These are phyloP conservation scores for Oenanthe melanoleuca DNA, from an alignment of 2,113 vertebrate species.

Conservation along the genomic window DNA sequence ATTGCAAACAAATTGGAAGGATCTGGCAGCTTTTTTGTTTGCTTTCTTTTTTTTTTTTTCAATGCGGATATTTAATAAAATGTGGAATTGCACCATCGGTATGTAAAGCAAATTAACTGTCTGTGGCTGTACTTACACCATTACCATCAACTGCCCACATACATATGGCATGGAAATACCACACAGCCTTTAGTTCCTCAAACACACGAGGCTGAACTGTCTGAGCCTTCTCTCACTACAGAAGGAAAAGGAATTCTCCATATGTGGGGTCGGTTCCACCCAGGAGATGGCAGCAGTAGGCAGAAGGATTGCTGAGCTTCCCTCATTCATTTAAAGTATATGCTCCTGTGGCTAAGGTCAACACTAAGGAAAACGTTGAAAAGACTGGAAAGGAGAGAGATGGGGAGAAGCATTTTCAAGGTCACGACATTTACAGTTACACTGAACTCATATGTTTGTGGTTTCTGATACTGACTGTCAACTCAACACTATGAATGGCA, in stretches of 20 bases:
- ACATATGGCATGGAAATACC: not conserved
- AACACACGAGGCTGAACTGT: not conserved
- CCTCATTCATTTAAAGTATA: not conserved
- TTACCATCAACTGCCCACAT: slow-evolving; percentile 10
- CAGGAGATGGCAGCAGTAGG: slow-evolving; percentile 41
- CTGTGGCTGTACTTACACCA: not conserved
- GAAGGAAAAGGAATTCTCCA: not conserved
- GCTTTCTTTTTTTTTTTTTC: not conserved
- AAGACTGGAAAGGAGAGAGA: not conserved
- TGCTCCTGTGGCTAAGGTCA: not conserved
- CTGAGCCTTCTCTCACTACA: not conserved
- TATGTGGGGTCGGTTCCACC: not conserved
- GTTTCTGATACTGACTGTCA: not conserved
- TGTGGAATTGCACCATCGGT: not conserved
- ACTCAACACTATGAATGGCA: not conserved
- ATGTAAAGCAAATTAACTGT: not conserved
- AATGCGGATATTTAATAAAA: not conserved
- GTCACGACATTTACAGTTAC: not conserved
- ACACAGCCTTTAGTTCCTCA: not conserved
- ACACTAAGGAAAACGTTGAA: not conserved
- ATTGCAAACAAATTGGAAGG: not conserved
- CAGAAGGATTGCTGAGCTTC: not conserved
- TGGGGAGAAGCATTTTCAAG: not conserved
- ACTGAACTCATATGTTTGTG: not conserved
- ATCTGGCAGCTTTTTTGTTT: not conserved